Base-by-base conservation (phyloP, 2,888 invertebrate genomes). In the Torymus texanus region DNA sequence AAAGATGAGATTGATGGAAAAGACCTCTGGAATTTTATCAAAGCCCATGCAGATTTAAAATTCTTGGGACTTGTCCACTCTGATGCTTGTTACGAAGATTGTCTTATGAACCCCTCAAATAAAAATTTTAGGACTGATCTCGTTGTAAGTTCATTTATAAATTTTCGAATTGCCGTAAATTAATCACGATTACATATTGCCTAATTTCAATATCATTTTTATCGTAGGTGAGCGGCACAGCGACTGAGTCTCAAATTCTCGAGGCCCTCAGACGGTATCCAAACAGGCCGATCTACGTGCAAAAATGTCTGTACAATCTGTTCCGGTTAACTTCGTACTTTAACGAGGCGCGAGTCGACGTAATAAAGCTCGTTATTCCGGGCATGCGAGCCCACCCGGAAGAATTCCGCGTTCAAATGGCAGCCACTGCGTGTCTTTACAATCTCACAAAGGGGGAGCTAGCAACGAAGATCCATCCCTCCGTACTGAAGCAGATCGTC, bases 401-500 rank as follows among this genome's bases (percentile, higher is more conserved):
- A 65, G 91, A 91, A 83, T 92, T 94, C 83, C 93, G 93, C 16
- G 93, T 95, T 21, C 95, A 95, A 89, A 93, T 95, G 92, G 94
- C 95, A 14, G 94, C 94, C 14, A 95, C 95, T 2, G 95, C 95
- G 18, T 95, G 95, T 87, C 91, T 95, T 21, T 95, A 95, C 87
- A 95, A 95, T 89, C 91, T 95, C 72, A 94, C 94, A 0, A 93
- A 94, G 84, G 93, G 93, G 21, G 93, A 94, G 83, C 87, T 94
- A 11, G 93, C 94, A 0, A 91, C 92, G 78, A 92, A 92, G 85
- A 92, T 95, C 79, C 94, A 94, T 87, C 94, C 94, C 0, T 91
- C 91, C 16, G 90, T 93, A 82, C 90, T 95, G 70, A 92, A 92
- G 82, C 91, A 92, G 84, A 93, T 94, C 65, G 94, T 95, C 12